phyloP scores from a whole-genome alignment of 1,140 invertebrate species.

The Trichonephila clavipes region DNA sequence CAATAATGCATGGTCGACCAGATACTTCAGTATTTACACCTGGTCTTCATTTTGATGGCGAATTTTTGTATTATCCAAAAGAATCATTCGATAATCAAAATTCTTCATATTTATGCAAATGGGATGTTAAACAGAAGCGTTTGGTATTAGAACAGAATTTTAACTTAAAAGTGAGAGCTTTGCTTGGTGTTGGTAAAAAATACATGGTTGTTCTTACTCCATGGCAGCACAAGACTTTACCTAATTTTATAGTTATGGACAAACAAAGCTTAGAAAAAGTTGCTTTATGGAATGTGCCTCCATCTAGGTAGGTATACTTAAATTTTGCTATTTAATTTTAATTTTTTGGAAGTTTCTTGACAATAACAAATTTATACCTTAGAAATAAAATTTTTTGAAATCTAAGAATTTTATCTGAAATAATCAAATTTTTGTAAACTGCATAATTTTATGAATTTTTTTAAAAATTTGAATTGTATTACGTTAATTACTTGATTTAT shows the following conservation, averaged over 20 bases:
- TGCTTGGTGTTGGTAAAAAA: slow-evolving; percentile 78
- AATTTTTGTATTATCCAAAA: slow-evolving; percentile 78
- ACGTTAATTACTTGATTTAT: too few relatives aligned
- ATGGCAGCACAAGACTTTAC: slow-evolving; percentile 70
- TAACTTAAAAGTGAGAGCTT: slow-evolving; percentile 78
- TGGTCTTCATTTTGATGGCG: slow-evolving; percentile 77
- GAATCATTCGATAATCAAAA: slow-evolving; percentile 74
- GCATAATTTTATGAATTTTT: too few relatives aligned
- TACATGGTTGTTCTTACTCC: slow-evolving; percentile 78
- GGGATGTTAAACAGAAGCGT: slow-evolving; percentile 74
- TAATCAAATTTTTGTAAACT: too few relatives aligned
- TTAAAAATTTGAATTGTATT: too few relatives aligned
- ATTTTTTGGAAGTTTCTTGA: too few relatives aligned
- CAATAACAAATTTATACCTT: too few relatives aligned
- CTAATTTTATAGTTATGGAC: slow-evolving; percentile 78
- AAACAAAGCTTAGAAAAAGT: slow-evolving; percentile 76
- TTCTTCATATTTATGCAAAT: slow-evolving; percentile 76
- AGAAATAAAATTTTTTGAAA: too few relatives aligned
- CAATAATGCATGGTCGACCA: slow-evolving; percentile 70
- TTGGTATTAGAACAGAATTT: slow-evolving; percentile 73
- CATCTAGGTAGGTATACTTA: slow-evolving; percentile 77
- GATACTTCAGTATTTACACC: slow-evolving; percentile 77
- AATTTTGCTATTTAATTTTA: too few relatives aligned
- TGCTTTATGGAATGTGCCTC: slow-evolving; percentile 77
- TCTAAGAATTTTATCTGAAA: too few relatives aligned